phyloP scores from a whole-genome alignment of 2,113 vertebrate genomes.

The Nesogale talazaci region DNA sequence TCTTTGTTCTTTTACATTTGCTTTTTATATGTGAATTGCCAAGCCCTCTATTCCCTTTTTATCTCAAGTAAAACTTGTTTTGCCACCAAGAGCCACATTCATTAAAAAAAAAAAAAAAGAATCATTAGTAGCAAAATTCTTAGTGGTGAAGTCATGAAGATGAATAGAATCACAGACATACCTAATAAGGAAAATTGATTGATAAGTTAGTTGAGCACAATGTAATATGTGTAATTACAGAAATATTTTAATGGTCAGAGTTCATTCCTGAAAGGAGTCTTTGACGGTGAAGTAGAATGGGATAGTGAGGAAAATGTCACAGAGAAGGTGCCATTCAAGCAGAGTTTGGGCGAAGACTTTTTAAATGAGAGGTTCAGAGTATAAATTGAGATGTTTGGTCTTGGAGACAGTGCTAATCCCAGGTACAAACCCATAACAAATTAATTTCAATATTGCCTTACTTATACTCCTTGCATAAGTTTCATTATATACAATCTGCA shows the following conservation, averaged over 20 bases:
- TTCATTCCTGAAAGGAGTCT: neutral
- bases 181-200: neutral
- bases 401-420: neutral
- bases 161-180: neutral
- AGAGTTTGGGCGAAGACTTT: neutral
- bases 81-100: neutral
- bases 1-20: neutral
- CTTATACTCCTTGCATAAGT: neutral
- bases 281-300: neutral
- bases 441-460: neutral
- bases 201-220: neutral
- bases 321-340: neutral
- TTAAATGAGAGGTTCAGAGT: neutral
- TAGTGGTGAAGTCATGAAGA: neutral
- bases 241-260: neutral
- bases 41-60: neutral
- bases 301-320: neutral
- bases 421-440: neutral
- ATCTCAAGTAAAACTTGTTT: neutral
- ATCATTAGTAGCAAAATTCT: neutral
- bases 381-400: neutral
- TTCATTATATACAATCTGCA: neutral
- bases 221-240: neutral
- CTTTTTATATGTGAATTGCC: neutral
- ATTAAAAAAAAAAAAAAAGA: neutral